These are phyloP conservation scores for Karalla daura DNA, from an alignment of 2,797 vertebrate genomes.

Conservation along the genomic window DNA sequence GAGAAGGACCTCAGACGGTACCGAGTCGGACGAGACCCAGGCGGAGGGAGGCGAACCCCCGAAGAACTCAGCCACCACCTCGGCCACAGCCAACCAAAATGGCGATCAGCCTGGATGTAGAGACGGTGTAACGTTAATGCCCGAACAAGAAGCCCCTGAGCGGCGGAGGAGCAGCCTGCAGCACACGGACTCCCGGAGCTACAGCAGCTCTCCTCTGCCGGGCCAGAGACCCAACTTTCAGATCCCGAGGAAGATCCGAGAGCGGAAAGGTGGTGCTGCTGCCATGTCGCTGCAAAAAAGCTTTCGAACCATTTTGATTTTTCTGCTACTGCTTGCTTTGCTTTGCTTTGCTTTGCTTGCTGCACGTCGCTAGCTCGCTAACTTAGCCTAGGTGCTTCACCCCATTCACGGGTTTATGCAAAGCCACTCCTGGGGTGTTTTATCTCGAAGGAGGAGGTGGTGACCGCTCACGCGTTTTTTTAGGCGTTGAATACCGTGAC, in stretches of 20 bases:
- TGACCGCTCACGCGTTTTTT: no score
- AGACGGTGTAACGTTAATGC: slow-evolving; percentile 80
- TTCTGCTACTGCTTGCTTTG: no score
- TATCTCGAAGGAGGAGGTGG: no score
- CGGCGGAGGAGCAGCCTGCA: slow-evolving; percentile 78
- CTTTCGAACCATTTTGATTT: slow-evolving; percentile 72
- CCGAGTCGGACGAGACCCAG: slow-evolving; percentile 58
- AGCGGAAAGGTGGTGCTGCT: slow-evolving; percentile 86
- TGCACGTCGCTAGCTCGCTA: slow-evolving; percentile 72
- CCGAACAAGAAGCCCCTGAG: slow-evolving; percentile 82
- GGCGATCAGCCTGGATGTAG: slow-evolving; percentile 87
- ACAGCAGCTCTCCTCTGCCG: slow-evolving; percentile 70
- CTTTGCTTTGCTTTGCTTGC: no score
- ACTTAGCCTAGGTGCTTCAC: slow-evolving; percentile 37
- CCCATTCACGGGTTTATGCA: no score
- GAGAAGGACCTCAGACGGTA: slow-evolving; percentile 74
- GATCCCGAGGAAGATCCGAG: slow-evolving; percentile 85
- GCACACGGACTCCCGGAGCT: slow-evolving; percentile 74
- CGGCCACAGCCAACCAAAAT: slow-evolving; percentile 88
- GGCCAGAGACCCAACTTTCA: slow-evolving; percentile 79
- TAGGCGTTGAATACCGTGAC: no score
- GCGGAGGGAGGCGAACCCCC: slow-evolving; percentile 74
- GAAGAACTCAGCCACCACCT: slow-evolving; percentile 83
- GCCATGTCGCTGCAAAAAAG: slow-evolving; percentile 71
- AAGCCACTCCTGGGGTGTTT: no score